Conservation (phyloP, 2,113 vertebrate species). For the Amphilophus citrinellus region DNA sequence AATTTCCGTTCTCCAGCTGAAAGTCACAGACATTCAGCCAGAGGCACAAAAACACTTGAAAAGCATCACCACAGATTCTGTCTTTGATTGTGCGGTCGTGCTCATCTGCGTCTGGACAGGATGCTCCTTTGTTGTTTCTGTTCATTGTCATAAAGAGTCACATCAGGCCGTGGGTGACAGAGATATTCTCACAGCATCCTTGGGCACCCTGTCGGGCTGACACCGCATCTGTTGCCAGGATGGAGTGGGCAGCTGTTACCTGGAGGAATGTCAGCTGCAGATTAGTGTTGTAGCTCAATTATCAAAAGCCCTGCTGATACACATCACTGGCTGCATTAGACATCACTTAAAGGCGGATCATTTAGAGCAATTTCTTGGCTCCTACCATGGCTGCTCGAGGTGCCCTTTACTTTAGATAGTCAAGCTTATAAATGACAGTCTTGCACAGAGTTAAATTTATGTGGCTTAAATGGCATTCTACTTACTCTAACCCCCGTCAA, state of each 20-base stretch:
- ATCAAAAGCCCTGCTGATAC: slow-evolving; percentile 22
- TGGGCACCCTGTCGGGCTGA: neutral
- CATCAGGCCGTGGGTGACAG: neutral
- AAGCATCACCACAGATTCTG: neutral
- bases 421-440: slow-evolving; percentile 11
- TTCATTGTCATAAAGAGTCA: slow-evolving; percentile 3
- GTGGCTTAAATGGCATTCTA: slow-evolving; percentile 25
- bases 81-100: neutral
- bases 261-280: slow-evolving; percentile 28
- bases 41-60: neutral
- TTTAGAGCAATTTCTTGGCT: slow-evolving; percentile 29
- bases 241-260: slow-evolving; percentile 42
- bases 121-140: neutral
- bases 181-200: slow-evolving; percentile 24
- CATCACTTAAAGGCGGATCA: slow-evolving; percentile 8
- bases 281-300: slow-evolving; percentile 29
- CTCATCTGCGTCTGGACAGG: neutral
- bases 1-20: neutral
- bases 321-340: slow-evolving; percentile 2
- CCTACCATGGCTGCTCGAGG: neutral
- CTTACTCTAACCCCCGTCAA: slow-evolving; percentile 22
- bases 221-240: slow-evolving; percentile 40
- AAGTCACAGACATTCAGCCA: slow-evolving; percentile 1
- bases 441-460: slow-evolving; percentile 13
- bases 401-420: slow-evolving; percentile 18